Percentiles rank a stretch among this genome's conserved stretches.
These are phyloP conservation scores for Neogale vison DNA, from an alignment of 2,113 vertebrate species.

Conservation along the genomic window DNA sequence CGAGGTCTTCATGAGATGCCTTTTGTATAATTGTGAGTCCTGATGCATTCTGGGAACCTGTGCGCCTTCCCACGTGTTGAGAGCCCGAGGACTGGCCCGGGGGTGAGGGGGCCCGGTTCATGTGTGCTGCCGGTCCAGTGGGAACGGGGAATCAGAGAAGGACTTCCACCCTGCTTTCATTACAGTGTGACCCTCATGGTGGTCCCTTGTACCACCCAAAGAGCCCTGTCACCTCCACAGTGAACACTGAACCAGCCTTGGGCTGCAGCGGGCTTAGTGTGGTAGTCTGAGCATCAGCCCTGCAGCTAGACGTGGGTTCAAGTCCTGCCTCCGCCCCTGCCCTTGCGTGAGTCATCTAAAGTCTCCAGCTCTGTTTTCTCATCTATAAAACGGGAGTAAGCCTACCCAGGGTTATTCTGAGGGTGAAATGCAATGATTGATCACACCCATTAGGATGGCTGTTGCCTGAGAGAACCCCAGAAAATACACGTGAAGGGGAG, in stretches of 20 bases:
- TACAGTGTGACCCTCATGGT: not conserved
- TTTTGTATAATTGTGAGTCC: conserved; percentile 57
- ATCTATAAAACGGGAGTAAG: not conserved
- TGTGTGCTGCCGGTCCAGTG: no score
- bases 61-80: not conserved
- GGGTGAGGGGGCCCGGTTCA: not conserved
- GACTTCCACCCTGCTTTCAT: not conserved
- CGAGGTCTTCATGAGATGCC: conserved; percentile 65
- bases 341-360: not conserved
- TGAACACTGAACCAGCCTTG: not conserved
- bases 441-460: not conserved
- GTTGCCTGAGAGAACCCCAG: not conserved
- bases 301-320: not conserved
- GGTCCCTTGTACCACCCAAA: not conserved
- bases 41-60: conserved; percentile 61
- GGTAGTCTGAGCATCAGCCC: not conserved
- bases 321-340: not conserved
- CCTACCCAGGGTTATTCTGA: not conserved
- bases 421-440: not conserved
- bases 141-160: not conserved
- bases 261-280: not conserved
- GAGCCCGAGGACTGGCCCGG: not conserved
- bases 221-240: not conserved
- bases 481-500: not conserved
- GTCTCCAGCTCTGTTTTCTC: not conserved